Evolutionary conservation across 1,140 invertebrate genomes (phyloP).

Genomic region (Procambarus virginalis): DNA sequence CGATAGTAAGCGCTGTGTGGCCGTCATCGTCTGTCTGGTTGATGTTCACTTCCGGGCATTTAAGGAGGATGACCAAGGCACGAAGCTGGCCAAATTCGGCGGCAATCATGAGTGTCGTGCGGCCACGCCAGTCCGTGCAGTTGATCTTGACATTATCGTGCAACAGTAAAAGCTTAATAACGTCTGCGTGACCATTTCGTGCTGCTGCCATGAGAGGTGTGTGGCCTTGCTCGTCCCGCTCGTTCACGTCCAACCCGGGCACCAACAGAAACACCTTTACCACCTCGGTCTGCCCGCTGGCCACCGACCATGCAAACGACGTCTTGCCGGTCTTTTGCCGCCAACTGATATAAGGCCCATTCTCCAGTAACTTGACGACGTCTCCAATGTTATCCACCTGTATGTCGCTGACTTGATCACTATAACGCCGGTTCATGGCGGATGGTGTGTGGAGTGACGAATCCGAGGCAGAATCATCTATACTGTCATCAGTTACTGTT

Average conservation of each 20-base stretch:
- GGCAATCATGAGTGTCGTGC: slow-evolving; percentile 94
- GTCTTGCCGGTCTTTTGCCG: slow-evolving; percentile 69
- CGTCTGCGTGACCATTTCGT: slow-evolving; percentile 57
- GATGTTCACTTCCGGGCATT: slow-evolving; percentile 51
- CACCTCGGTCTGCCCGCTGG: slow-evolving; percentile 67
- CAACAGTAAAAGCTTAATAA: slow-evolving; percentile 50
- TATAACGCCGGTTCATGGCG: slow-evolving; percentile 38
- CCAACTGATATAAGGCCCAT: slow-evolving; percentile 70
- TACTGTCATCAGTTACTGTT: slow-evolving; percentile 2
- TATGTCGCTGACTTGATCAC: slow-evolving; percentile 46
- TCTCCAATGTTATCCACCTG: slow-evolving; percentile 66
- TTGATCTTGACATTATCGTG: slow-evolving; percentile 61
- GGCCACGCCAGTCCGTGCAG: slow-evolving; percentile 81
- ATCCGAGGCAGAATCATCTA: slow-evolving; percentile 40
- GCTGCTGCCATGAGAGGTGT: slow-evolving; percentile 69
- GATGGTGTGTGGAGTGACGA: slow-evolving; percentile 48
- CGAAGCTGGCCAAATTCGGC: slow-evolving; percentile 88
- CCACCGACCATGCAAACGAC: slow-evolving; percentile 68
- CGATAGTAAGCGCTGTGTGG: slow-evolving; percentile 59
- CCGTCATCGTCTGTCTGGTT: slow-evolving; percentile 61
- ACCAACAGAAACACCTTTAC: slow-evolving; percentile 68
- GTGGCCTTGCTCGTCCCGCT: slow-evolving; percentile 60
- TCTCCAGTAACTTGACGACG: slow-evolving; percentile 65
- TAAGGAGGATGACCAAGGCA: slow-evolving; percentile 44
- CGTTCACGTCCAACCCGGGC: slow-evolving; percentile 67